Evolutionary conservation across 2,113 vertebrate species (phyloP), one percentile per base, ranked within the genome.

Genomic region (Synodontis membranacea): DNA sequence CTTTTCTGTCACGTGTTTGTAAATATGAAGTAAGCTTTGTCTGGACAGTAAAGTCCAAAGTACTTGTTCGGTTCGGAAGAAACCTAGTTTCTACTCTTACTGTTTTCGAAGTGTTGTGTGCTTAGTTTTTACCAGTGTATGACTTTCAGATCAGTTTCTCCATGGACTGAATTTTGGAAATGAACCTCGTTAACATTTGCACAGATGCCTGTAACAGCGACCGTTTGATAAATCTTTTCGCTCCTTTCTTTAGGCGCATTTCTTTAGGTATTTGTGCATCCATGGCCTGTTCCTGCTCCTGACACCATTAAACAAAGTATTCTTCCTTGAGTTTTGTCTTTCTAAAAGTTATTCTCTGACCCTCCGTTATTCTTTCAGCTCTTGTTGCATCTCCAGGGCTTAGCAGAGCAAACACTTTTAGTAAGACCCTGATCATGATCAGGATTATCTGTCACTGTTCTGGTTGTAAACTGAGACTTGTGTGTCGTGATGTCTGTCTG

Each of bases 11-110:
- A 54, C 52, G 78, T 86, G 87, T 80, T 60, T 48, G 28, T 5
- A 75, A 86, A 78, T 89, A 84, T 84, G 86, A 91, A 88, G 48
- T 39, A 75, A 60, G 62, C 44, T 56, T 15, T 21, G 17, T 39
- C n/a, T 82, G 39, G 37, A 81, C 62, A 14, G 23, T 64, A 46
- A 82, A 31, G 39, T 19, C n/a, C n/a, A n/a, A n/a, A n/a, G 31
- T 7, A 0, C 28, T 31, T 78, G 14, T 34, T 50, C 31, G 28
- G n/a, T 48, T 46, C 34, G 46, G 28, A 28, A 28, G 68, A 72
- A 42, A 23, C 3, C 37, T 12, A 1, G 68, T 11, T 68, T 68
- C 64, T 37, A 17, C 31, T 37, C 0, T 37, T 37, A 37, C 31
- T 37, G 15, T 19, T 68, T 68, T 68, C 7, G 31, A 68, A 68